Evolutionary conservation across 2,888 invertebrate species (phyloP), one percentile per base, ranked within the genome.

Genomic region (Callyntrura sp.): DNA sequence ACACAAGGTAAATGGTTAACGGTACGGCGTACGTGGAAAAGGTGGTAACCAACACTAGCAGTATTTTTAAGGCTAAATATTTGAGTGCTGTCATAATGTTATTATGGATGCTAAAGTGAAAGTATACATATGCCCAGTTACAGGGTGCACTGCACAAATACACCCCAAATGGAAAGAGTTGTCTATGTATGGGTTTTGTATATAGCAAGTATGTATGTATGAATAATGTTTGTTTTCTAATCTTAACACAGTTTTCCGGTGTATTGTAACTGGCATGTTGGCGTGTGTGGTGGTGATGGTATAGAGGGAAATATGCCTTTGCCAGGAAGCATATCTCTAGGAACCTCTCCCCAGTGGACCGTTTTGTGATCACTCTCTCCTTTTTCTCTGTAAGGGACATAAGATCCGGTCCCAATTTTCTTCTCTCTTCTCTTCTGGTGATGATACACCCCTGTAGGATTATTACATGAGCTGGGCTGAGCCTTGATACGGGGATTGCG

Each of bases 221-320:
- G 85, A 85, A 76, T 85, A 78, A 73, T 88, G 88, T 83, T 88
- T 88, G 88, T 88, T 88, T 83, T 82, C 76, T 88, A 81, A 82
- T 57, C 81, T 70, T 88, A 81, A 60, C 82, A 48, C 48, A 43
- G 62, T 78, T 60, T 73, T 9, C 82, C 48, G n/a, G 88, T 78
- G 55, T 78, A 55, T 48, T 73, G 55, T 78, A 45, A 12, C n/a
- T n/a, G 35, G 35, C 14, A 35, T 28, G 70, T n/a, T 68, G 62
- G 20, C 14, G 23, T 14, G 28, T 12, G 43, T 35, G 17, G 70
- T 6, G 11, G 25, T 51, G 4, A 12, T 17, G 11, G 45, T 48
- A 23, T 55, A 78, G 78, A 17, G 51, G 12, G 60, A 85, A 57
- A n/a, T 83, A 83, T 11, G 73, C 60, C 45, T 82, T 83, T 62